These are phyloP conservation scores for Seira musarum DNA, from an alignment of 2,888 invertebrate genomes.

Conservation along the genomic window DNA sequence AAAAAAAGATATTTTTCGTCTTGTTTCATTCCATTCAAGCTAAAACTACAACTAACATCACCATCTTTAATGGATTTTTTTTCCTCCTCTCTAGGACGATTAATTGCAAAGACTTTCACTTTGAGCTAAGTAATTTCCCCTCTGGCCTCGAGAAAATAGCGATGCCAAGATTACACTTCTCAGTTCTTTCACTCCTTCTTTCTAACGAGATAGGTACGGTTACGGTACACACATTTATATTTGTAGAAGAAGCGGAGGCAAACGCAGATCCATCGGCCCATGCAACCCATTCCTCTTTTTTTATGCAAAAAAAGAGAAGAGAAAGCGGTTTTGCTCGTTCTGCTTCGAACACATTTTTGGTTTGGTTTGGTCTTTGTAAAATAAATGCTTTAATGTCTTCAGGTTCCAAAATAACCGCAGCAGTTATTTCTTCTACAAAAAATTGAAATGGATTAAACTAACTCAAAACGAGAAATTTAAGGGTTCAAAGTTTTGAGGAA, in stretches of 20 bases:
- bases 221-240: too few species aligned
- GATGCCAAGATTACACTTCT: not conserved
- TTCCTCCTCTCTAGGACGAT: not conserved
- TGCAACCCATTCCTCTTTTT: not conserved
- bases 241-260: too few species aligned
- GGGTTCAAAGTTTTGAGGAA: not conserved
- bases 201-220: conserved; percentile 14
- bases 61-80: conserved; percentile 19
- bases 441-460: too few species aligned
- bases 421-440: too few species aligned
- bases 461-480: too few species aligned
- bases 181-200: not conserved
- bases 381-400: not conserved
- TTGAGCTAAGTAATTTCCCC: conserved; percentile 18
- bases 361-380: too few species aligned
- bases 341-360: too few species aligned
- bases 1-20: too few species aligned
- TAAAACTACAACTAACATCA: too few species aligned
- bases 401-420: not conserved
- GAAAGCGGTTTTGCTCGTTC: not conserved
- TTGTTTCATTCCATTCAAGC: too few species aligned
- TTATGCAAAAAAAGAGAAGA: not conserved
- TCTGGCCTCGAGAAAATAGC: conserved; percentile 2
- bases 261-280: too few species aligned
- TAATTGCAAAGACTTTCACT: conserved; percentile 18